Evolutionary conservation across 1,140 invertebrate genomes (phyloP).

Genomic region (Mya arenaria): DNA sequence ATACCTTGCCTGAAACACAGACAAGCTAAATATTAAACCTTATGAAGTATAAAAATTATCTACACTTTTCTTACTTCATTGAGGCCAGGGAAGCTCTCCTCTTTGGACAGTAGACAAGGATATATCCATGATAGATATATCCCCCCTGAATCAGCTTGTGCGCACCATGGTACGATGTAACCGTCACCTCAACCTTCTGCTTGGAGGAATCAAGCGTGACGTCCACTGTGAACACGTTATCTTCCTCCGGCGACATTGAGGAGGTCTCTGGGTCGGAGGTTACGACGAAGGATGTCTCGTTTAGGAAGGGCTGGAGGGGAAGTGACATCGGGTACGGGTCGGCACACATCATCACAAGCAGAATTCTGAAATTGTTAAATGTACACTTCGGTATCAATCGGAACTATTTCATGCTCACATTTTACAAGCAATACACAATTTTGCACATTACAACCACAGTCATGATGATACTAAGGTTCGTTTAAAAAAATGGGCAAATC

Average conservation of each 20-base stretch:
- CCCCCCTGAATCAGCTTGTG: slow-evolving; percentile 75
- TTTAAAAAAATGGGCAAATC: no score
- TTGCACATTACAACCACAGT: no score
- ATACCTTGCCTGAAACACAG: no score
- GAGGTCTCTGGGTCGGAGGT: slow-evolving; percentile 86
- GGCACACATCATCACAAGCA: slow-evolving; percentile 98
- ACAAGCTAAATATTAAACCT: no score
- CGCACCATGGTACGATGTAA: slow-evolving; percentile 97
- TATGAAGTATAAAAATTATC: no score
- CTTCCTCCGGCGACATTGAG: slow-evolving; percentile 72
- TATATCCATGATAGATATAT: slow-evolving; percentile 92
- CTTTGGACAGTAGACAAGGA: slow-evolving; percentile 97
- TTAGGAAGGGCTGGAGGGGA: slow-evolving; percentile 92
- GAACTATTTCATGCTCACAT: no score
- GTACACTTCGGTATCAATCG: no score
- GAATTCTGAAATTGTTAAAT: slow-evolving; percentile 84
- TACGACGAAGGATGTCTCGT: slow-evolving; percentile 93
- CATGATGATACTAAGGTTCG: no score
- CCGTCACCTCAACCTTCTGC: slow-evolving; percentile 92
- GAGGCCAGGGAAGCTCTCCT: slow-evolving; percentile 96
- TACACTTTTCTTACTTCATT: slow-evolving; percentile 94
- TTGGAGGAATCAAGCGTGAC: slow-evolving; percentile 91
- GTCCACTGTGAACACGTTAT: slow-evolving; percentile 74
- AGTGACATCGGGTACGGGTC: slow-evolving; percentile 96
- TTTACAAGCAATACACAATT: no score